These are phyloP conservation scores for Torymus tubicola DNA, from an alignment of 2,888 invertebrate genomes.

Conservation along the genomic window DNA sequence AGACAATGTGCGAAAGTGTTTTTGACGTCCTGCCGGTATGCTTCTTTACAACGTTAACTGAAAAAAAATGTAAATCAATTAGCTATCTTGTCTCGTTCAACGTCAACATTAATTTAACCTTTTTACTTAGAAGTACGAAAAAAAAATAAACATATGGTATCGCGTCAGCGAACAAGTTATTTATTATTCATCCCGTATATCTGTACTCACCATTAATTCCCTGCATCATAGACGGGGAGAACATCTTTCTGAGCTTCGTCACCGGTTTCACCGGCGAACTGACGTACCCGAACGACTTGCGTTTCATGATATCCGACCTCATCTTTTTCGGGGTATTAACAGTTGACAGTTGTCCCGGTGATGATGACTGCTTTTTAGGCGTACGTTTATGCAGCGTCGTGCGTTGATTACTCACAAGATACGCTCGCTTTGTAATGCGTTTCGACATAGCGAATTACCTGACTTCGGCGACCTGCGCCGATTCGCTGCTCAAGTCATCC, in stretches of 20 bases:
- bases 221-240: conserved; percentile 5
- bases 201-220: neutral
- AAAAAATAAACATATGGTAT: no score
- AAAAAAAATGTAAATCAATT: no score
- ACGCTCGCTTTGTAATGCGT: neutral
- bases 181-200: no score
- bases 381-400: neutral
- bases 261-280: conserved; percentile 39
- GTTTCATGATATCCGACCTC: conserved; percentile 24
- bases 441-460: neutral
- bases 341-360: no score
- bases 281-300: conserved; percentile 32
- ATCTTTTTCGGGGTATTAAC: neutral
- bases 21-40: no score
- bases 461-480: neutral
- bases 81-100: no score
- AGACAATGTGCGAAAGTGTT: no score
- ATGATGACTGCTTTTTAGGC: neutral
- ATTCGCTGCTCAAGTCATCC: no score
- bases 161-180: no score
- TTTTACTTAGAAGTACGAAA: no score
- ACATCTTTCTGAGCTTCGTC: conserved; percentile 30
- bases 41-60: no score
- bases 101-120: no score
- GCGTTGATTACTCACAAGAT: neutral